Evolutionary conservation across 2,888 invertebrate species (phyloP).

Genomic region (Drosophila kokeensis): DNA sequence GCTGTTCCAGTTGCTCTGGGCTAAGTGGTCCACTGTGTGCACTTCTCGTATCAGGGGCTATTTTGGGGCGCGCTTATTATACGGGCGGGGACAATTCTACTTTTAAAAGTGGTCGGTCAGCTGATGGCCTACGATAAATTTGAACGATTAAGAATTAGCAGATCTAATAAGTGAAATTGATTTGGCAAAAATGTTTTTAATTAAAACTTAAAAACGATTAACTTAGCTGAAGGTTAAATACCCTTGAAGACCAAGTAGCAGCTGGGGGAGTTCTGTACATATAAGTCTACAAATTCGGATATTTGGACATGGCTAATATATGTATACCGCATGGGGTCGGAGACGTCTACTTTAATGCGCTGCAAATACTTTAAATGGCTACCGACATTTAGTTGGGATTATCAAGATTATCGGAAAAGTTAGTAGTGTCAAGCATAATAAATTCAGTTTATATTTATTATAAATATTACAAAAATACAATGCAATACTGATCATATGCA

Average conservation of each 20-base stretch:
- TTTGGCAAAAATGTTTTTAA: neutral
- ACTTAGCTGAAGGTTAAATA: neutral
- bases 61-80: constrained; percentile 32
- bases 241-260: neutral
- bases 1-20: constrained; percentile 42
- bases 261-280: too few relatives aligned
- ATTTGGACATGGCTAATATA: neutral
- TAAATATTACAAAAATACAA: neutral
- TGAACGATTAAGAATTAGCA: neutral
- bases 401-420: neutral
- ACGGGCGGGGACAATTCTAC: constrained; percentile 38
- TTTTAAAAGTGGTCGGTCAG: constrained; percentile 44
- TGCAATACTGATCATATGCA: neutral
- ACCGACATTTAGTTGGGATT: neutral
- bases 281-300: too few relatives aligned
- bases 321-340: neutral
- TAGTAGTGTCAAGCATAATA: neutral
- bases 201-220: neutral
- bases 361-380: neutral
- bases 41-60: constrained; percentile 44
- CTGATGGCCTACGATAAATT: neutral
- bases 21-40: constrained; percentile 74
- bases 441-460: rapidly evolving
- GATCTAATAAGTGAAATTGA: neutral
- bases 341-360: neutral